Evolutionary conservation across 2,113 vertebrate species (phyloP).

Genomic region (Todiramphus chloris): DNA sequence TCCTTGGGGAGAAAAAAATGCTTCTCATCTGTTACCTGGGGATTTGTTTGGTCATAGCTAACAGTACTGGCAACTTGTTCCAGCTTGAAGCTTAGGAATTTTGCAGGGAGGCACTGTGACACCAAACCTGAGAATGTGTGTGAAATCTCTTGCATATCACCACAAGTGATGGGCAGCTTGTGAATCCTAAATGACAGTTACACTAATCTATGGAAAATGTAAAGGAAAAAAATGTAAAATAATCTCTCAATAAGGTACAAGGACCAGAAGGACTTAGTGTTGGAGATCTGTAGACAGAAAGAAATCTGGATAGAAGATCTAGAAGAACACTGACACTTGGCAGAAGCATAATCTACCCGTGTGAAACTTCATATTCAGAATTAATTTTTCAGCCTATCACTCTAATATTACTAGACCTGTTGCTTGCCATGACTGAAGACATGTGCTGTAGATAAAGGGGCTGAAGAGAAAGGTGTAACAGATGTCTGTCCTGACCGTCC

Average conservation of each 20-base stretch:
- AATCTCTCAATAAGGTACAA: neutral
- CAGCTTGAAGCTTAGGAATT: neutral
- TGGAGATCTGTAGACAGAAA: neutral
- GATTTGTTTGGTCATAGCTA: neutral
- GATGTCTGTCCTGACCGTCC: neutral
- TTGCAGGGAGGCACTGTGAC: neutral
- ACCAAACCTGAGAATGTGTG: neutral
- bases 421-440: neutral
- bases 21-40: neutral
- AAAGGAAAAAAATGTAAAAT: neutral
- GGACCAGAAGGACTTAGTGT: neutral
- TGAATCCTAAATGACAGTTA: neutral
- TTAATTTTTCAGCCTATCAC: neutral
- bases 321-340: neutral
- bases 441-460: neutral
- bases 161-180: neutral
- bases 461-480: neutral
- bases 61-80: neutral
- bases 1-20: neutral
- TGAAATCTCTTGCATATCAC: neutral
- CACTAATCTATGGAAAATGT: neutral
- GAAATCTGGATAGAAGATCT: neutral
- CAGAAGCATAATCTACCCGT: neutral
- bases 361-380: neutral
- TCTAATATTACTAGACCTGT: neutral